Evolutionary conservation across 1,140 invertebrate species (phyloP).

Genomic region (Tetramorium parvispinum): DNA sequence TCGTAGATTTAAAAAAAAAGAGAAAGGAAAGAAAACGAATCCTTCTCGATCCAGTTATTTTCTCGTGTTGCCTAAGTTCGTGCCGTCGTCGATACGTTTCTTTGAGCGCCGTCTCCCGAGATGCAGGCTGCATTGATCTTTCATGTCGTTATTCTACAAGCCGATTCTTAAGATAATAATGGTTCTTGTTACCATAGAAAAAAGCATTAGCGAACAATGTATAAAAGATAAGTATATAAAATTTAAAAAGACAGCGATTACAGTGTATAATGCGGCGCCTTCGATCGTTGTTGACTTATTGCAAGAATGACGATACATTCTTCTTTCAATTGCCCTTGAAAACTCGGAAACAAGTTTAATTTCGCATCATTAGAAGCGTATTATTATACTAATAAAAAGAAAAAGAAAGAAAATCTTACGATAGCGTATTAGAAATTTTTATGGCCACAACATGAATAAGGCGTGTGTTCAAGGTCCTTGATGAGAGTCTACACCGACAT

Average conservation of each 20-base stretch:
- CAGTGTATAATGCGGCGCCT: background rate
- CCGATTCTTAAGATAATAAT: background rate
- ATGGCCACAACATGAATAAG: constrained; percentile 5
- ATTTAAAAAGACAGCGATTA: constrained; percentile 1
- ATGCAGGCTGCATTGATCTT: background rate
- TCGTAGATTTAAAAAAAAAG: constrained; percentile 31
- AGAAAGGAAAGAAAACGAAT: constrained; percentile 4
- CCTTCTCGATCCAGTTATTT: constrained; percentile 48
- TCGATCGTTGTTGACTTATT: background rate
- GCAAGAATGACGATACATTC: background rate
- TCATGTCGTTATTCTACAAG: background rate
- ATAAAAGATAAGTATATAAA: background rate
- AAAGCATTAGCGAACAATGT: background rate
- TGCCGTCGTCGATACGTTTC: background rate
- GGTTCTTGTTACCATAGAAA: background rate
- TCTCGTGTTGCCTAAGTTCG: constrained; percentile 44
- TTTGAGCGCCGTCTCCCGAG: background rate
- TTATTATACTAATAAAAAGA: background rate
- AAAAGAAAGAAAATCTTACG: constrained; percentile 14
- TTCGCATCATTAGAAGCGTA: background rate
- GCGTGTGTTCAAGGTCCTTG: background rate
- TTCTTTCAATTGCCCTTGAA: background rate
- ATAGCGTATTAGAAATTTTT: background rate
- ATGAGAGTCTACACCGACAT: background rate
- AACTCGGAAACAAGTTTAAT: background rate